Evolutionary conservation across 2,113 vertebrate species (phyloP).

Genomic region (Puffinus mauretanicus): DNA sequence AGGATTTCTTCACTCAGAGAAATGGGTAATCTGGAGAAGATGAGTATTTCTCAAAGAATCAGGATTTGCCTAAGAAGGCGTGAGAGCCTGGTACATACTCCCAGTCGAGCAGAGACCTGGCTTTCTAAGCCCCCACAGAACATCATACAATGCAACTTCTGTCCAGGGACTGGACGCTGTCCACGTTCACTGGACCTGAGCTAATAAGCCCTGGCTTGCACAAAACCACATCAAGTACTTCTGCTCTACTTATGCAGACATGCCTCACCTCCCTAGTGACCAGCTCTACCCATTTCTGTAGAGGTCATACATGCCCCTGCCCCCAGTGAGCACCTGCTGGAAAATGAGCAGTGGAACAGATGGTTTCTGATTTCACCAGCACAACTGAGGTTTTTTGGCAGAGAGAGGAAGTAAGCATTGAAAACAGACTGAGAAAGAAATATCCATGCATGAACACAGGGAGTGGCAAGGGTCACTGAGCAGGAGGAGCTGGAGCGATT

Average conservation of each 20-base stretch:
- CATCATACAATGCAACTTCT: constrained; percentile 21
- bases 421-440: neutral
- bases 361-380: neutral
- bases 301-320: neutral
- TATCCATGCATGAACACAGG: neutral
- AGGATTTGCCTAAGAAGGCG: neutral
- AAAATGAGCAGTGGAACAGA: neutral
- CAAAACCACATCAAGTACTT: neutral
- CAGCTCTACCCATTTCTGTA: neutral
- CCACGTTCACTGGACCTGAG: neutral
- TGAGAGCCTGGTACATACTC: neutral
- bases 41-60: neutral
- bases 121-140: neutral
- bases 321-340: neutral
- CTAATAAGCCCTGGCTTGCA: neutral
- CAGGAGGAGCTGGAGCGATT: neutral
- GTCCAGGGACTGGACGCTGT: constrained; percentile 6
- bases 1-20: neutral
- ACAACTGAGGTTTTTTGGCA: neutral
- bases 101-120: neutral
- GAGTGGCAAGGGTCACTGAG: neutral
- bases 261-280: neutral
- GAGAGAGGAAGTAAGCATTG: neutral
- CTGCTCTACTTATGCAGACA: neutral
- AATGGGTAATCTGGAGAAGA: neutral